Base-by-base conservation (phyloP, 2,888 invertebrate genomes). In the Ophion obscuratus region DNA sequence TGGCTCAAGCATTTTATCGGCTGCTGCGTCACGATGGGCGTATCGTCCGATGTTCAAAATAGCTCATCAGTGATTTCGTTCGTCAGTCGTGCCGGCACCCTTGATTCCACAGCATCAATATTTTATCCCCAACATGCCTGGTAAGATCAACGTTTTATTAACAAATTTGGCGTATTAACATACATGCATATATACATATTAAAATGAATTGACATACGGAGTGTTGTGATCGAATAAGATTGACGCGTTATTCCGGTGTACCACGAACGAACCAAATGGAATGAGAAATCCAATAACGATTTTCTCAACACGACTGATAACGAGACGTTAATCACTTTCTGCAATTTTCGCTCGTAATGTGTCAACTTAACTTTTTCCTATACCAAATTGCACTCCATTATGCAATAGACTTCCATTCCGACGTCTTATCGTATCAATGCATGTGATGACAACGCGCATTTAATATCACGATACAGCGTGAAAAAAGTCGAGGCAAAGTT, bases 21-120 rank as follows among this genome's bases (percentile, higher is more conserved):
- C 27, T 20, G n/a, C 44, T 68, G 61, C 83, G 83, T 83, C 83
- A 83, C 44, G 53, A 83, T 81, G 81, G 81, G 81, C 84, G 81
- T 81, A 76, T 71, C 75, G 53, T 70, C n/a, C 24, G 64, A 73
- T 62, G 73, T 81, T 77, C n/a, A 62, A 77, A 74, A 81, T 10
- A 62, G 31, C 62, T 77, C 77, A 78, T 67, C 47, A n/a, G 67
- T 62, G 44, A 74, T 73, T 64, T 24, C 31, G 61, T 31, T 67
- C 57, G 76, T 74, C 84, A 81, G 77, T 85, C 81, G 77, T n/a
- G 17, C 61, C 53, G 31, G 74, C 20, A 85, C 68, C 68, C 74
- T 67, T 53, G 64, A 44, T 61, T 53, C 74, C 61, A 11, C 17
- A 57, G 62, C 57, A 59, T 68, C n/a, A 62, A 57, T 17, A 68